Evolutionary conservation across 2,113 vertebrate species (phyloP).

Genomic region (Anguilla japonica): DNA sequence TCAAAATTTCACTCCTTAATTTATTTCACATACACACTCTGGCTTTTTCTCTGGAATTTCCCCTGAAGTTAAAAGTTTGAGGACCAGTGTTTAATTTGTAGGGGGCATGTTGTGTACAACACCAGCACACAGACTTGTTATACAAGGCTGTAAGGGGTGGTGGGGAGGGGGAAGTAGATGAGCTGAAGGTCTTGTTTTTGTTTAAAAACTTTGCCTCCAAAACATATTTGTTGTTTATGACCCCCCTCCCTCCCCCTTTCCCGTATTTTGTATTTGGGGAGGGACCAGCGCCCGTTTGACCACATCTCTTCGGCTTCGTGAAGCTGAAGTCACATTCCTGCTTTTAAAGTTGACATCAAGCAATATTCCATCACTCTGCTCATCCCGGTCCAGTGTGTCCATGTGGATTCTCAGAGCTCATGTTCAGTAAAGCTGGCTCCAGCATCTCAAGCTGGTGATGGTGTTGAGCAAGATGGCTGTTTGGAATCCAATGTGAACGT

Average conservation of each 20-base stretch:
- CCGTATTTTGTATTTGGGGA: neutral
- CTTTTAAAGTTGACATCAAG: neutral
- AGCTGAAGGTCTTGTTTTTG: neutral
- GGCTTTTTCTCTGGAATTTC: neutral
- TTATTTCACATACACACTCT: neutral
- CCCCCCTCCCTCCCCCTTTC: no score
- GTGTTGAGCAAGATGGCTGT: neutral
- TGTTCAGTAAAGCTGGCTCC: no score
- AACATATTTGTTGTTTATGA: neutral
- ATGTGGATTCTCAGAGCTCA: no score
- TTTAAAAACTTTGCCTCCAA: neutral
- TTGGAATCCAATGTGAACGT: neutral
- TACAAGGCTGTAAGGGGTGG: neutral
- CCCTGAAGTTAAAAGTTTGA: neutral
- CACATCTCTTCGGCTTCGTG: neutral
- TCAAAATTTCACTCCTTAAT: neutral
- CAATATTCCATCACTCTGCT: neutral
- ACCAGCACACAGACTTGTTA: neutral
- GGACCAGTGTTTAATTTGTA: neutral
- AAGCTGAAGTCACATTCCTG: neutral
- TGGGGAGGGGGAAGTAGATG: no score
- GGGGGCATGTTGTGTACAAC: neutral
- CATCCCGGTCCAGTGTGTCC: no score
- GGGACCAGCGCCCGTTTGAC: neutral
- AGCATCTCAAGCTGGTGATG: neutral